phyloP scores from a whole-genome alignment of 1,140 invertebrate genomes.

The Eubasilissa regina region DNA sequence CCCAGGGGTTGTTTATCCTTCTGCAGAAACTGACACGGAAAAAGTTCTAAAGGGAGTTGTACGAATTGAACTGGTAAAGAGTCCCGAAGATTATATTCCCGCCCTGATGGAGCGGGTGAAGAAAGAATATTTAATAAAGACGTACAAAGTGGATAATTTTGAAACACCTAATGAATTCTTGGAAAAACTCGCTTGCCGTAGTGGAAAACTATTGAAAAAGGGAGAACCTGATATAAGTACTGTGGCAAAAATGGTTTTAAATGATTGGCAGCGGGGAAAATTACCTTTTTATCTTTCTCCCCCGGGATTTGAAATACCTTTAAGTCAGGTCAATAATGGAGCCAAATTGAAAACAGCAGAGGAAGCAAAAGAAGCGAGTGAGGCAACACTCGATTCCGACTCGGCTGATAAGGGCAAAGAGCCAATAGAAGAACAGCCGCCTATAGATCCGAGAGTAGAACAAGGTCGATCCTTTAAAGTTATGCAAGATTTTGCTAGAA shows the following conservation, averaged over 20 bases:
- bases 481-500: constrained; percentile 87
- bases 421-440: constrained; percentile 57
- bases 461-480: constrained; percentile 71
- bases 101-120: constrained; percentile 91
- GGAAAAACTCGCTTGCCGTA: constrained; percentile 89
- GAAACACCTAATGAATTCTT: constrained; percentile 89
- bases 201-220: constrained; percentile 94
- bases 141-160: constrained; percentile 92
- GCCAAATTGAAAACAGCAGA: constrained; percentile 44
- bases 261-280: constrained; percentile 99
- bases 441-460: constrained; percentile 56
- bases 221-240: constrained; percentile 94
- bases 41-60: constrained; percentile 97
- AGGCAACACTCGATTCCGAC: constrained; percentile 40
- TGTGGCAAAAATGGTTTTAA: constrained; percentile 95
- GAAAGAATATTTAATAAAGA: constrained; percentile 91
- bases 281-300: constrained; percentile 95
- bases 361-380: constrained; percentile 52
- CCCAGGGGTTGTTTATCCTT: constrained; percentile 98
- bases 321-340: constrained; percentile 64
- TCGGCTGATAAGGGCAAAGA: constrained; percentile 47
- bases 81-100: constrained; percentile 95
- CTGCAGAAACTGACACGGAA: constrained; percentile 92
- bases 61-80: constrained; percentile 93
- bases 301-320: constrained; percentile 80